Percentiles rank a stretch among this genome's conserved stretches.
Conservation (phyloP, 2,113 vertebrate species). For the Planiliza haematocheilus region DNA sequence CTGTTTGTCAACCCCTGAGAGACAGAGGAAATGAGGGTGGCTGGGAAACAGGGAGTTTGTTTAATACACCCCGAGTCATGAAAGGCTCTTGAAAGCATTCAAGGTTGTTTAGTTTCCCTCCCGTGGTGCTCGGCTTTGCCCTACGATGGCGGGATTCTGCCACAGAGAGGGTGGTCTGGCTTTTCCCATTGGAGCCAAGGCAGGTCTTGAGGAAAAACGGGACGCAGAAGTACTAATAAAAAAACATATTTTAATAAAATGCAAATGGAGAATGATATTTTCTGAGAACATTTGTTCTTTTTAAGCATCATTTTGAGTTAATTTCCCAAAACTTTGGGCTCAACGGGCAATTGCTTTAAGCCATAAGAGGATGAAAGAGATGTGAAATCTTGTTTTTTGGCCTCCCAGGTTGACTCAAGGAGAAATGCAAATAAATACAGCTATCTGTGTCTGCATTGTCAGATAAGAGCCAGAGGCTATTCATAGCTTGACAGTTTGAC, state of each 20-base stretch:
- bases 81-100: slow-evolving; percentile 50
- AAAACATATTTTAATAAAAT: background rate
- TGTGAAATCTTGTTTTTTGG: slow-evolving; percentile 29
- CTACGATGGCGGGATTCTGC: slow-evolving; percentile 45
- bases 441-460: slow-evolving; percentile 54
- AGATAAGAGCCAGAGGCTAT: slow-evolving; percentile 66
- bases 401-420: slow-evolving; percentile 66
- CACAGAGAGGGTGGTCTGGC: slow-evolving; percentile 66
- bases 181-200: slow-evolving; percentile 11
- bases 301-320: background rate
- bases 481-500: slow-evolving; percentile 51
- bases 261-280: too few species aligned
- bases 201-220: slow-evolving; percentile 26
- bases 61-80: slow-evolving; percentile 62
- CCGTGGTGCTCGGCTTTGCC: slow-evolving; percentile 15
- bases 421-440: slow-evolving; percentile 70
- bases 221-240: slow-evolving; percentile 23
- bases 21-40: slow-evolving; percentile 59
- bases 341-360: background rate
- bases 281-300: background rate
- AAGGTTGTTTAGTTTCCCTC: slow-evolving; percentile 62
- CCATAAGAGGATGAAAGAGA: background rate
- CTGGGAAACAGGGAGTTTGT: slow-evolving; percentile 50
- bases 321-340: background rate
- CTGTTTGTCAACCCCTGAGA: slow-evolving; percentile 66